Percentiles rank a stretch among this genome's conserved stretches.
Conservation (phyloP, 2,113 vertebrate species). For the Ibidorhyncha struthersii region DNA sequence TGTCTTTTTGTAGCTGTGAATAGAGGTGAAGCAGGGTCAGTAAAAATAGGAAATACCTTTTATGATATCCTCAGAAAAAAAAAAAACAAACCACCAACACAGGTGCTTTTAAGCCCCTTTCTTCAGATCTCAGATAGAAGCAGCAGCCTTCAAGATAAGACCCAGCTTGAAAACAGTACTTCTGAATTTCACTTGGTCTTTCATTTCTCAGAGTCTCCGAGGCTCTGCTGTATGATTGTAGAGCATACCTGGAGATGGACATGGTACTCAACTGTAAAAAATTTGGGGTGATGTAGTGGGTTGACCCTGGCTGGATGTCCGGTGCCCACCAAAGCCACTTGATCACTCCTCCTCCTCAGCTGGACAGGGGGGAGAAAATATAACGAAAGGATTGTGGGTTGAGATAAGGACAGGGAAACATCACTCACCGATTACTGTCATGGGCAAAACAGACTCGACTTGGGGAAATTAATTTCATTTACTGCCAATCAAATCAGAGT, state of each 20-base stretch:
- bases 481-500: background rate
- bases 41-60: constrained; percentile 20
- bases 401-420: background rate
- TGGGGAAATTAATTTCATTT: background rate
- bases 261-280: background rate
- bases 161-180: background rate
- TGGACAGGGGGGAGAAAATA: background rate
- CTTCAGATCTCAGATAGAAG: background rate
- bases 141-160: constrained; percentile 7
- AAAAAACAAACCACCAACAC: background rate
- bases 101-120: background rate
- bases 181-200: background rate
- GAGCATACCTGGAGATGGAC: background rate
- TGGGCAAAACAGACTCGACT: background rate
- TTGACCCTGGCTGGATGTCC: background rate
- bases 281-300: background rate
- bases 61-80: background rate
- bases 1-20: constrained; percentile 16
- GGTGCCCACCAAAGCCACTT: background rate
- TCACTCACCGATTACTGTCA: background rate
- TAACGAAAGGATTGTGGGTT: background rate
- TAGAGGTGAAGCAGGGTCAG: background rate
- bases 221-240: background rate
- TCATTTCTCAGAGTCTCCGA: background rate
- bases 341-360: background rate